Evolutionary conservation across 2,888 invertebrate genomes (phyloP).

Genomic region (Anaspis maculata): DNA sequence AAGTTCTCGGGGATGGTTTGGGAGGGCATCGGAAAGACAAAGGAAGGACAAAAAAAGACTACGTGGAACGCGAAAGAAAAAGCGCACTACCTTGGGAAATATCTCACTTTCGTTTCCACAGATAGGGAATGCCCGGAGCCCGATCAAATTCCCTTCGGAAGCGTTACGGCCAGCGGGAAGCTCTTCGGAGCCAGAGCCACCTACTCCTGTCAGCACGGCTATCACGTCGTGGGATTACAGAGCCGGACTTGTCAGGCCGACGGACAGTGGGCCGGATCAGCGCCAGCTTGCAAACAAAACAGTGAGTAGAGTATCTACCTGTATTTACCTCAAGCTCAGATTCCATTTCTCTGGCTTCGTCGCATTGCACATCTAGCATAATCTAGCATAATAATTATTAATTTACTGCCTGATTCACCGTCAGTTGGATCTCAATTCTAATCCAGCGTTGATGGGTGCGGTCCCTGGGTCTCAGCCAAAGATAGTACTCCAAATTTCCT

Average conservation of each 20-base stretch:
- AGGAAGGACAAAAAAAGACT: too few species aligned
- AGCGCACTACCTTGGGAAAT: too few species aligned
- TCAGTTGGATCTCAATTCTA: too few species aligned
- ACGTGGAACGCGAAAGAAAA: too few species aligned
- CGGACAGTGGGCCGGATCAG: conserved; percentile 79
- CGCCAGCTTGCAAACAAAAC: conserved; percentile 79
- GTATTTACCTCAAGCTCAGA: too few species aligned
- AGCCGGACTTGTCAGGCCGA: conserved; percentile 88
- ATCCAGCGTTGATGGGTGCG: too few species aligned
- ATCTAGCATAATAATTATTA: too few species aligned
- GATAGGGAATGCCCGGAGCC: conserved; percentile 83
- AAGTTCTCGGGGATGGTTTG: conserved; percentile 18
- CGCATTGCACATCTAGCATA: too few species aligned
- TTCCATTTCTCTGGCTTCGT: background rate
- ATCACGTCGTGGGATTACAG: conserved; percentile 77
- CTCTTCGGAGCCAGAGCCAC: conserved; percentile 77
- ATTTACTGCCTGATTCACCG: too few species aligned
- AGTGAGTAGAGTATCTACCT: conserved; percentile 56
- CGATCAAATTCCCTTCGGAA: conserved; percentile 67
- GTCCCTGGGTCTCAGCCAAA: too few species aligned
- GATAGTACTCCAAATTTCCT: too few species aligned
- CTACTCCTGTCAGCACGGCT: conserved; percentile 83
- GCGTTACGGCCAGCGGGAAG: conserved; percentile 65
- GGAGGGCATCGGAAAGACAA: background rate
- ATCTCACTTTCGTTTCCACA: too few species aligned